Conservation (phyloP, 2,797 vertebrate genomes). For the Halcyon smyrnensis region DNA sequence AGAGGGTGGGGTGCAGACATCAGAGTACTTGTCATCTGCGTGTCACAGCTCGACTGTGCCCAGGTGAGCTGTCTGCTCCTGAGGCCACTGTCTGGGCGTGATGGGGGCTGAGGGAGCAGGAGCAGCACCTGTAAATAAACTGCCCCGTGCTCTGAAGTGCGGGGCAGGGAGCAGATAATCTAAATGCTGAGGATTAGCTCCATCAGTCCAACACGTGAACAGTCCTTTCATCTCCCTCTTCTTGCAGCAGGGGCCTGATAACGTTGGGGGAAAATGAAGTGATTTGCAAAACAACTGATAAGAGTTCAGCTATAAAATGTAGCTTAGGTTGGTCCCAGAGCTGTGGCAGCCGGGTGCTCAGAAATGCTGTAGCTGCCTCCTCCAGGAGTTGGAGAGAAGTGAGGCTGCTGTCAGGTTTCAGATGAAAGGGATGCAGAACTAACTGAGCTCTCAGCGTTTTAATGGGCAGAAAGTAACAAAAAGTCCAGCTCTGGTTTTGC, state of each 20-base stretch:
- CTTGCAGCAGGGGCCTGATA: background rate
- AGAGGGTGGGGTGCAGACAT: accelerated
- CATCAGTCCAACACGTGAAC: background rate
- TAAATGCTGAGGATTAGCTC: background rate
- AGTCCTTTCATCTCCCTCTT: background rate
- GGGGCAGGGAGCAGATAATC: background rate
- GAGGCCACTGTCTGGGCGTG: accelerated
- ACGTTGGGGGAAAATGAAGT: background rate
- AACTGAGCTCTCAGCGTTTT: background rate
- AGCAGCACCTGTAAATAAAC: background rate
- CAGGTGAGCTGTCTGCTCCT: background rate
- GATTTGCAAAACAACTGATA: background rate
- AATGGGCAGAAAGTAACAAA: background rate
- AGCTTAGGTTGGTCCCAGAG: too few species aligned
- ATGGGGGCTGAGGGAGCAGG: background rate
- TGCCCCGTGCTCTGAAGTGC: background rate
- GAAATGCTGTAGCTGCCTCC: background rate
- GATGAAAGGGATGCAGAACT: background rate
- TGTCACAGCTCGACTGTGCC: background rate
- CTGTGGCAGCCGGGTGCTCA: background rate
- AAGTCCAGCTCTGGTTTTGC: background rate
- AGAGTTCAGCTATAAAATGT: accelerated
- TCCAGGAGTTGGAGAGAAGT: accelerated
- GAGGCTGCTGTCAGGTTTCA: background rate
- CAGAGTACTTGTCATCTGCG: accelerated